These are phyloP conservation scores for Sebastes iracundus DNA, from an alignment of 2,797 vertebrate species.

Conservation along the genomic window DNA sequence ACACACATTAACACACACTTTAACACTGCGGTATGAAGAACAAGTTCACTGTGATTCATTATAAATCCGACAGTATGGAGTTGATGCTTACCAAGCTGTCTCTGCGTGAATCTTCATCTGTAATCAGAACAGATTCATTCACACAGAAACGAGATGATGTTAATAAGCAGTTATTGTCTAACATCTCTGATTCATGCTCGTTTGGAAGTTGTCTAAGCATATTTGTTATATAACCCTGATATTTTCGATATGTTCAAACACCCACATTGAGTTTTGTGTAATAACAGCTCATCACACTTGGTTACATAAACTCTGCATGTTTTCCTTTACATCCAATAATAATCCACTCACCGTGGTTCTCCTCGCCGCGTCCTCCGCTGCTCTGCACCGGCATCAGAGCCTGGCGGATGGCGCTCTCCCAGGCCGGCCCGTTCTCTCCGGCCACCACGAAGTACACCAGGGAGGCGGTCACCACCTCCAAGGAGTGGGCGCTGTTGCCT, in stretches of 20 bases:
- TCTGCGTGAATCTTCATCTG: conserved; percentile 21
- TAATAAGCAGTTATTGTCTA: neutral
- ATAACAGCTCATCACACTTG: neutral
- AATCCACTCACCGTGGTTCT: conserved; percentile 23
- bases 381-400: conserved; percentile 81
- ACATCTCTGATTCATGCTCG: neutral
- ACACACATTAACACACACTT: conserved; percentile 19
- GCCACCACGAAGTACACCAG: conserved; percentile 78
- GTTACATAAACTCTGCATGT: neutral
- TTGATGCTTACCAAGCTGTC: conserved; percentile 46
- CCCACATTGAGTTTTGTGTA: neutral
- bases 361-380: conserved; percentile 7
- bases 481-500: conserved; percentile 48
- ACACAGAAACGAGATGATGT: neutral
- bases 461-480: conserved; percentile 79
- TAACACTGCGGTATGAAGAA: neutral
- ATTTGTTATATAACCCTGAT: neutral
- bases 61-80: neutral
- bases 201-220: neutral
- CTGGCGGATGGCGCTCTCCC: conserved; percentile 75
- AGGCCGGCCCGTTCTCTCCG: conserved; percentile 46
- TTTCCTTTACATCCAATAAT: neutral
- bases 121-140: neutral
- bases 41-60: no score
- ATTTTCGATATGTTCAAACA: neutral